phyloP scores from a whole-genome alignment of 2,888 invertebrate genomes.

The Nemotelus nigrinus region DNA sequence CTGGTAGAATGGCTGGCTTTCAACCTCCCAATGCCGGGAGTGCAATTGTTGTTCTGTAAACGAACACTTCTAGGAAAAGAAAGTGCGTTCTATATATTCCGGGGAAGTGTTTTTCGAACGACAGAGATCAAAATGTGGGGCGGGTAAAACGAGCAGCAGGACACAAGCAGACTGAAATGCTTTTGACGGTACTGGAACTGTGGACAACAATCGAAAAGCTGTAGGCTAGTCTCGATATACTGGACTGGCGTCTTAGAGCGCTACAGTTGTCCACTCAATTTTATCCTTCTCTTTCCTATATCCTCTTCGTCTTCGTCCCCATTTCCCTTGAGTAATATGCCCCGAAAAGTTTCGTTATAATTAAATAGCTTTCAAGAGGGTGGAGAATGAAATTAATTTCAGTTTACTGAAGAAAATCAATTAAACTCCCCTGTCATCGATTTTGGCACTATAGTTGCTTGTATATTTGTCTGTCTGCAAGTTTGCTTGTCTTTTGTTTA shows the following conservation, averaged over 20 bases:
- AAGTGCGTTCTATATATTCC: conserved; percentile 35
- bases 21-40: conserved; percentile 20
- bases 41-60: conserved; percentile 34
- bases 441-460: conserved; percentile 34
- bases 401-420: conserved; percentile 50
- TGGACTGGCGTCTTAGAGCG: conserved; percentile 34
- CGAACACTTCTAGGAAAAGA: conserved; percentile 24
- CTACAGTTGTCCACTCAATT: conserved; percentile 34
- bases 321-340: conserved; percentile 31
- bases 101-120: conserved; percentile 2
- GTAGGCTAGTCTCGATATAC: conserved; percentile 11
- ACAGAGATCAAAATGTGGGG: conserved; percentile 1
- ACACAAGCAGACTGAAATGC: neutral
- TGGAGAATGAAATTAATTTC: conserved; percentile 48
- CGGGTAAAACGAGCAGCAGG: neutral
- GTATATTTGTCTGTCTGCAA: conserved; percentile 10
- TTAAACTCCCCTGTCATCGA: conserved; percentile 49
- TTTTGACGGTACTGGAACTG: neutral
- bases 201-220: neutral
- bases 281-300: neutral
- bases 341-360: conserved; percentile 48
- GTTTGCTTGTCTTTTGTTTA: too few species aligned
- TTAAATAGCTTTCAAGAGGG: conserved; percentile 50
- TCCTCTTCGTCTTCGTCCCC: neutral
- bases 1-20: neutral